Evolutionary conservation across 1,140 invertebrate species (phyloP), one percentile per base, ranked within the genome.

Genomic region (Dufourea novaeangliae): DNA sequence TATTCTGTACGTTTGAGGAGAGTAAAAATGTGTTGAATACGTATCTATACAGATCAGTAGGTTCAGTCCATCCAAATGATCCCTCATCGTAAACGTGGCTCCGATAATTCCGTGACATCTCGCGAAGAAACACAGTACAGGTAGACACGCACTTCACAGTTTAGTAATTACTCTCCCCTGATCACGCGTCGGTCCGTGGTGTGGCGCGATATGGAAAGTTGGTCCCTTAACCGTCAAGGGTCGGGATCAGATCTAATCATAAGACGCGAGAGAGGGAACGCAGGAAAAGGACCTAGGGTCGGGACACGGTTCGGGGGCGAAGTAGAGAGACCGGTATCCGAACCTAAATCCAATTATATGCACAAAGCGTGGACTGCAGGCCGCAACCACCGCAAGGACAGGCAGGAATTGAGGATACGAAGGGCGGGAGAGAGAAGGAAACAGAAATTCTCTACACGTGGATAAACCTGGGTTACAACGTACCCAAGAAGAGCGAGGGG

Each of bases 331-430:
- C 64, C 69, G 82, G 71, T 79, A 85, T 78, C 79, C 83, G 74
- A 73, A 88, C 80, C 76, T 83, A 87, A 89, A 88, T 89, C 84
- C 88, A 88, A 87, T 89, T 89, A 88, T 84, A 88, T 80, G 85
- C 86, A 89, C 87, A 88, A 88, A 89, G 88, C 81, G 85, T 80
- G 71, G 73, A 78, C 63, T 54, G 70, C 68, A 46, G 63, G 79
- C 86, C 87, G 72, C 86, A 86, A 54, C 73, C 59, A 84, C 87
- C 86, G 74, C 85, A 78, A 82, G 76, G 57, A 61, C 76, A 84
- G 82, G 57, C 64, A 72, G 82, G 67, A 86, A 84, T 86, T 54
- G 84, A 72, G 79, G 69, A 64, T 74, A 84, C 61, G 71, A 52
- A 61, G 62, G 67, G 69, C 37, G 68, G 68, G 80, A 39, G 63